Evolutionary conservation across 2,113 vertebrate species (phyloP).

Genomic region (Noturus placidus): DNA sequence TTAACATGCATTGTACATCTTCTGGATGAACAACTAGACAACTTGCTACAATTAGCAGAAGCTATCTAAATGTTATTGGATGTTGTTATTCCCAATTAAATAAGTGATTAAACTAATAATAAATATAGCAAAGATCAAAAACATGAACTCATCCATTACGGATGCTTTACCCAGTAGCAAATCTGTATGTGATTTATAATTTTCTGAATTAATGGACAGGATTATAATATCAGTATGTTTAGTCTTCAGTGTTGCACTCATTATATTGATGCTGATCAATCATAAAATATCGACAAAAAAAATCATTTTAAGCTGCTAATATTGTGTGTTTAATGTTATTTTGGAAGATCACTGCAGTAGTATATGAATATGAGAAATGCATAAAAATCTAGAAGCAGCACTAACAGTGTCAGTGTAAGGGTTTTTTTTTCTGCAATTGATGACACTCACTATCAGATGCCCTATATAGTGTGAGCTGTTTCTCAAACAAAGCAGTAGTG

Average conservation of each 20-base stretch:
- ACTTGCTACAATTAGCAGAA: not conserved
- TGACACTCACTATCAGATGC: not conserved
- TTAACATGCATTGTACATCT: not conserved
- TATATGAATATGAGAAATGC: not conserved
- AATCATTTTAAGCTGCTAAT: no score
- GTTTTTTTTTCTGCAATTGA: not conserved
- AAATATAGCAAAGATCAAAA: not conserved
- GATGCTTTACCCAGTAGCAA: not conserved
- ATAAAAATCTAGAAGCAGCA: not conserved
- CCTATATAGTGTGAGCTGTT: conserved; percentile 6
- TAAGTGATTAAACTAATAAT: not conserved
- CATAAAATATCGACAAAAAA: not conserved
- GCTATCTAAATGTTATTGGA: not conserved
- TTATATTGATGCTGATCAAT: not conserved
- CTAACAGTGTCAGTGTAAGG: not conserved
- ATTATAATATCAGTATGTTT: not conserved
- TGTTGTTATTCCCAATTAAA: not conserved
- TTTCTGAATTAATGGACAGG: not conserved
- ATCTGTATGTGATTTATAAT: not conserved
- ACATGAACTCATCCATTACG: not conserved
- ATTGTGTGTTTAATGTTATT: not conserved
- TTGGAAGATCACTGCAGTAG: not conserved
- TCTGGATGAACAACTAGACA: not conserved
- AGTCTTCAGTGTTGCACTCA: not conserved
- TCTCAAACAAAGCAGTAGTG: conserved; percentile 16